These are phyloP conservation scores for Capromys pilorides DNA, from an alignment of 2,797 vertebrate genomes.

Conservation along the genomic window DNA sequence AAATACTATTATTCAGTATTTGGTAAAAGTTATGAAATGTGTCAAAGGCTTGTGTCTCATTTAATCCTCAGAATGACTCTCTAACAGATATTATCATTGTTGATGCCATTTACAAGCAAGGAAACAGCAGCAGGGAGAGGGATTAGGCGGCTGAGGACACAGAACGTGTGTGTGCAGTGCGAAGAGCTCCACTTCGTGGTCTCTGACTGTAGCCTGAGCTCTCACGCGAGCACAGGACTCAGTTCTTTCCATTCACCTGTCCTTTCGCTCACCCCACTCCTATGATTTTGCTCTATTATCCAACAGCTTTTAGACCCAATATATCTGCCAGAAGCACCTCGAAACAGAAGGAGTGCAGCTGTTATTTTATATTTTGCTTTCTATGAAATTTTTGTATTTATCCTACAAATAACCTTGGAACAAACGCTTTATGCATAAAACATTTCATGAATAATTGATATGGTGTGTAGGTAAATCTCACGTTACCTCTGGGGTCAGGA, in stretches of 20 bases:
- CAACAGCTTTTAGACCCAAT: not conserved
- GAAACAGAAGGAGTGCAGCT: not conserved
- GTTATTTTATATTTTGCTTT: not conserved
- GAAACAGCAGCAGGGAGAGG: not conserved
- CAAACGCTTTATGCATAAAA: conserved; percentile 61
- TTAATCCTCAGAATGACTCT: not conserved
- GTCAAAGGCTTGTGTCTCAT: not conserved
- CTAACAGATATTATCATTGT: not conserved
- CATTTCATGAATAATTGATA: conserved; percentile 73
- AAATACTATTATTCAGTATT: not conserved
- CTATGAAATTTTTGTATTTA: conserved; percentile 46
- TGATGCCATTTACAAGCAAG: not conserved
- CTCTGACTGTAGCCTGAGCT: not conserved
- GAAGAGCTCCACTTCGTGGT: not conserved
- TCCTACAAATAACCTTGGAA: conserved; percentile 60
- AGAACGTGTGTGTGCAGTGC: not conserved
- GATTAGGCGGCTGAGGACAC: not conserved
- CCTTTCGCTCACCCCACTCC: too few species aligned
- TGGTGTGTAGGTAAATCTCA: conserved; percentile 21
- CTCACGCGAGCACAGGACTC: not conserved
- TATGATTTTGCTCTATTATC: not conserved
- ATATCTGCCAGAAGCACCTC: not conserved
- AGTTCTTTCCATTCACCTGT: not conserved
- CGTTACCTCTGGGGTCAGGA: conserved; percentile 21
- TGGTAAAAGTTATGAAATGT: not conserved